Conservation (phyloP, 2,888 invertebrate genomes). For the Hybos culiciformis region DNA sequence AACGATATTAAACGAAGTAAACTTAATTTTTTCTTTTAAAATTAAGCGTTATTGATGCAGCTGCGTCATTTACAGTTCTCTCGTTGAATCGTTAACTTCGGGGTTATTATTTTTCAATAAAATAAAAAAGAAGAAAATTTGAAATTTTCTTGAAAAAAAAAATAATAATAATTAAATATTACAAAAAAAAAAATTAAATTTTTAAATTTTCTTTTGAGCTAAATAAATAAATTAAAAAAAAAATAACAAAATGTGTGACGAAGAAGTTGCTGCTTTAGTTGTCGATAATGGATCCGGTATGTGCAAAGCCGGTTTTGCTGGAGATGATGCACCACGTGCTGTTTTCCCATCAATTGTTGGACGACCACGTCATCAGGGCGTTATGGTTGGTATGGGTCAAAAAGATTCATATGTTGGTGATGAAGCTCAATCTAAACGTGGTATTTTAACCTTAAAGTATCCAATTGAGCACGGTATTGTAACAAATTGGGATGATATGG, state of each 20-base stretch:
- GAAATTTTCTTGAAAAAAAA: too few species aligned
- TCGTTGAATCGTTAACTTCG: too few species aligned
- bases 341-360: constrained; percentile 85
- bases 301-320: constrained; percentile 90
- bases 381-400: constrained; percentile 90
- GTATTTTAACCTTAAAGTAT: constrained; percentile 91
- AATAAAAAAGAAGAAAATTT: too few species aligned
- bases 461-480: constrained; percentile 97
- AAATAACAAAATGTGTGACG: constrained; percentile 89
- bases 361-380: constrained; percentile 75
- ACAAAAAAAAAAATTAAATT: too few species aligned
- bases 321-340: constrained; percentile 77
- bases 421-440: constrained; percentile 72
- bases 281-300: constrained; percentile 87
- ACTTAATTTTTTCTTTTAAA: too few species aligned
- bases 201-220: too few species aligned
- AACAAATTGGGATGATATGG: constrained; percentile 99
- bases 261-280: constrained; percentile 88
- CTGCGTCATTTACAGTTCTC: too few species aligned
- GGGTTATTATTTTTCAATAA: too few species aligned
- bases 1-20: too few species aligned
- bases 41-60: too few species aligned
- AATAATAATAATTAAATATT: too few species aligned
- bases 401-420: constrained; percentile 80
- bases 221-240: too few species aligned